Conservation (phyloP, 2,797 vertebrate species). For the Triplophysa yarkandensis region DNA sequence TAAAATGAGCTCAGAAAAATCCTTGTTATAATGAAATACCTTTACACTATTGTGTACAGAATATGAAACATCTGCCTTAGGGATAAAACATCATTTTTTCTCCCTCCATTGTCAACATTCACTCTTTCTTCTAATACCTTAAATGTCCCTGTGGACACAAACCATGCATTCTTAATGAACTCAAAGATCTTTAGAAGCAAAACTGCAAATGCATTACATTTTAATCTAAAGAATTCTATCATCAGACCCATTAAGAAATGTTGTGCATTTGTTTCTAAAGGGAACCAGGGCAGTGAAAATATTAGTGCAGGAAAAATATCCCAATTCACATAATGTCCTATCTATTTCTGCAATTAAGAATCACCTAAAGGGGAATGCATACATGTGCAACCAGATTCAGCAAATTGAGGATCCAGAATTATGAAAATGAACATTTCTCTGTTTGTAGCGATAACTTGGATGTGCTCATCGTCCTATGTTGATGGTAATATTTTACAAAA, state of each 20-base stretch:
- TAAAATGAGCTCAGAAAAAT: not conserved
- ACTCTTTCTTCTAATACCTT: not conserved
- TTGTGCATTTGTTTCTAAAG: slow-evolving; percentile 10
- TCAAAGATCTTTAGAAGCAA: not conserved
- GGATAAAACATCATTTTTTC: slow-evolving; percentile 16
- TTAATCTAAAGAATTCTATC: not conserved
- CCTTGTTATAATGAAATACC: not conserved
- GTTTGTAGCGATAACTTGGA: too few relatives aligned
- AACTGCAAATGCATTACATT: not conserved
- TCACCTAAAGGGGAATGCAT: not conserved
- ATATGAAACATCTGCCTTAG: not conserved
- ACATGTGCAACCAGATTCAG: too few relatives aligned
- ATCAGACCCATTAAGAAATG: not conserved
- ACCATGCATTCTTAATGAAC: not conserved
- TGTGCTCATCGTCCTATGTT: too few relatives aligned
- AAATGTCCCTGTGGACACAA: slow-evolving; percentile 5
- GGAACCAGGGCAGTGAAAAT: slow-evolving; percentile 34
- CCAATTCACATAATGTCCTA: not conserved
- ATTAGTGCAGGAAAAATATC: slow-evolving; percentile 17
- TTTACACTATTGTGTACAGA: not conserved
- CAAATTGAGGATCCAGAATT: too few relatives aligned
- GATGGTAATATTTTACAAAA: too few relatives aligned
- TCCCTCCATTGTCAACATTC: slow-evolving; percentile 4
- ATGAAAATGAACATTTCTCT: too few relatives aligned
- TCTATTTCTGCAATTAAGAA: not conserved